Evolutionary conservation across 2,888 invertebrate genomes (phyloP), one percentile per base, ranked within the genome.

Genomic region (Caenorhabditis angaria): DNA sequence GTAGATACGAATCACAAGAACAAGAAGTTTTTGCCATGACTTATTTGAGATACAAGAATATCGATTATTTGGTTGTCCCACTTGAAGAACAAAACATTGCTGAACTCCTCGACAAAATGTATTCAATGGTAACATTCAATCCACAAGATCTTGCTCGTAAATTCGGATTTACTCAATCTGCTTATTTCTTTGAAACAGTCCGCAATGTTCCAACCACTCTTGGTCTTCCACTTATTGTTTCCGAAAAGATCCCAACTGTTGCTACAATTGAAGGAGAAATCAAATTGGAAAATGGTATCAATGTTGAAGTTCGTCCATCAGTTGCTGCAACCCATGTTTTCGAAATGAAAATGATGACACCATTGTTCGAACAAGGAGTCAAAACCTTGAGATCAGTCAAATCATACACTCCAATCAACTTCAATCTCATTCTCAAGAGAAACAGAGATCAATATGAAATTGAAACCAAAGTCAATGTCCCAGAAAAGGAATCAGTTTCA

Each of bases 61-160:
- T 85, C 70, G 85, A 87, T 72, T 74, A 70, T 66, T 81, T 78
- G 55, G 64, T 85, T 22, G 70, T 85, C 59, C 84, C 85, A 57
- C 50, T 86, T 53, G 80, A 77, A 51, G 69, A 71, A 24, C 66
- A 83, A 61, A 41, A 57, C 32, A 27, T 84, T 35, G 77, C 75
- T 14, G 47, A 71, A 3, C 20, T 71, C 35, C 32, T 80, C 54
- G 70, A 72, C 68, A 64, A 72, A 57, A 58, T 73, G 61, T 24
- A 78, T 64, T 57, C 66, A 41, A 65, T 70, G 29, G 76, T 76
- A 65, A 25, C 50, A 25, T 56, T 76, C 48, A 57, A 76, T 24
- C 27, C 68, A 57, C 62, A 54, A 47, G 64, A 61, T 59, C 56
- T 27, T 18, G 1, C 5, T 5, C 27, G 18, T 18, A 41, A 41